Evolutionary conservation across 2,888 invertebrate genomes (phyloP).

Genomic region (Orthosia gothica): DNA sequence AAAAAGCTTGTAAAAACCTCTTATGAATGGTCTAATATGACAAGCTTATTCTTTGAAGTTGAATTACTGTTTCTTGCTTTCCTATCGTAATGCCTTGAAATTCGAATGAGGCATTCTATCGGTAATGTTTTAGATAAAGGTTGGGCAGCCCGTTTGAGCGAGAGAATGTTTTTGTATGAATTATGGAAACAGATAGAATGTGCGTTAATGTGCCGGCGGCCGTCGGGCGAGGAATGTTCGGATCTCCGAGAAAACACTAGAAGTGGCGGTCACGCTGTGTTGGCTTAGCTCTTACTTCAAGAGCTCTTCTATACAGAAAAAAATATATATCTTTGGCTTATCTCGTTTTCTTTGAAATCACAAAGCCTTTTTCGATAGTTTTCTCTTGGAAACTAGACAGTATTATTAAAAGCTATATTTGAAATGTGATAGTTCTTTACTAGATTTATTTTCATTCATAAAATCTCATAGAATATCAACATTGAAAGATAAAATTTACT

Average conservation of each 20-base stretch:
- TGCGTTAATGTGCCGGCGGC: conserved; percentile 20
- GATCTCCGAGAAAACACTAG: conserved; percentile 22
- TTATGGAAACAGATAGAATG: conserved; percentile 52
- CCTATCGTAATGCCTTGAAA: conserved; percentile 4
- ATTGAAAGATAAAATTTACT: background rate
- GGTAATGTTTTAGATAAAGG: conserved; percentile 41
- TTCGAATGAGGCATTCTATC: conserved; percentile 40
- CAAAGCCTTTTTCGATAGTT: background rate
- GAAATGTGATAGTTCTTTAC: background rate
- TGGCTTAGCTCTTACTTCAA: conserved; percentile 41
- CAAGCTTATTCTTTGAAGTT: background rate
- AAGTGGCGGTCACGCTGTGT: conserved; percentile 11
- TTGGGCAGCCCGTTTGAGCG: conserved; percentile 21
- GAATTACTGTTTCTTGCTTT: background rate
- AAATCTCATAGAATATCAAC: background rate
- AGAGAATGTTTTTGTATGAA: conserved; percentile 55
- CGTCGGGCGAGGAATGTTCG: background rate
- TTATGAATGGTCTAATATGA: too few species aligned
- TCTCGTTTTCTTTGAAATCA: conserved; percentile 31
- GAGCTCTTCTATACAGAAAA: background rate
- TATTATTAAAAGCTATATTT: conserved; percentile 3
- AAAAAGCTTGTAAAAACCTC: too few species aligned
- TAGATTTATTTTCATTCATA: background rate
- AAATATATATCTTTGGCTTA: conserved; percentile 19
- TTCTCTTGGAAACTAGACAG: background rate